A percentile compares a stretch with the other conserved stretches of the same genome.
Conservation (phyloP, 2,888 invertebrate genomes). For the Palloptera scutellata region DNA sequence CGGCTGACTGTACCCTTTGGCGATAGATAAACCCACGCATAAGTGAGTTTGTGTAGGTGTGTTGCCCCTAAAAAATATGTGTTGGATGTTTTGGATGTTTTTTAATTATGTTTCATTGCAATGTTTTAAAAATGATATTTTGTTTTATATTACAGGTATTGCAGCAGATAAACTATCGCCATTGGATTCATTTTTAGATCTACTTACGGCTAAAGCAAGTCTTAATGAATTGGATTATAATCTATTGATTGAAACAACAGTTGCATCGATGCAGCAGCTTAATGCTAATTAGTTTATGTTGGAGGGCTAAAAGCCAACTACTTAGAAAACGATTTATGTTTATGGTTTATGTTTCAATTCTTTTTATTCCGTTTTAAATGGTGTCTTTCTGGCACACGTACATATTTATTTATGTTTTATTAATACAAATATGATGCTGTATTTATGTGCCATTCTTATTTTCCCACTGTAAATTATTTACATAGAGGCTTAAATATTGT, state of each 20-base stretch:
- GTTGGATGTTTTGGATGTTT: no score
- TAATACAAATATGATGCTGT: slow-evolving; percentile 21
- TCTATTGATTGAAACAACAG: slow-evolving; percentile 82
- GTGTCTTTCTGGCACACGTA: no score
- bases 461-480: not conserved
- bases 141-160: slow-evolving; percentile 67
- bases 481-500: no score
- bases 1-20: no score
- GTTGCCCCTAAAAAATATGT: no score
- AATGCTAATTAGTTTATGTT: slow-evolving; percentile 34
- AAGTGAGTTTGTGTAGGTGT: no score
- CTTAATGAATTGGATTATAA: slow-evolving; percentile 86
- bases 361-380: no score
- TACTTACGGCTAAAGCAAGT: slow-evolving; percentile 86
- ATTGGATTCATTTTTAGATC: slow-evolving; percentile 83
- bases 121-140: not conserved
- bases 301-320: no score
- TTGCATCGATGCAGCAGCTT: slow-evolving; percentile 60
- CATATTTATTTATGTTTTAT: no score
- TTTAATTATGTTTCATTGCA: not conserved
- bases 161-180: slow-evolving; percentile 80
- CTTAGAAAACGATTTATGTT: no score
- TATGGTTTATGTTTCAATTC: no score
- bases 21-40: no score
- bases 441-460: slow-evolving; percentile 28